phyloP scores from a whole-genome alignment of 2,888 invertebrate species.

The Synanthedon vespiformis region DNA sequence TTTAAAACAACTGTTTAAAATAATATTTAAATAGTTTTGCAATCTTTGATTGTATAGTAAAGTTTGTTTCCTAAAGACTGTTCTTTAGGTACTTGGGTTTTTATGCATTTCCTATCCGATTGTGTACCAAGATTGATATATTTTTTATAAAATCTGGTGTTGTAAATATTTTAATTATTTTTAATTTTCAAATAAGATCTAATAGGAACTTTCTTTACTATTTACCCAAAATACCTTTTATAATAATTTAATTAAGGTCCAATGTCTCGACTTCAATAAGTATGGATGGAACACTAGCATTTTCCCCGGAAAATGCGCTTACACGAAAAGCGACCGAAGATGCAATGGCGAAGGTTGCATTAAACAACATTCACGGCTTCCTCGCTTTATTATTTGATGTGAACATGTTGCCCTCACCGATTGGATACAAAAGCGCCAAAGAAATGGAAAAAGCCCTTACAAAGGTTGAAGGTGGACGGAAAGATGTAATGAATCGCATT shows the following conservation, averaged over 20 bases:
- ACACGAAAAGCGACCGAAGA: conserved; percentile 45
- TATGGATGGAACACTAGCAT: conserved; percentile 50
- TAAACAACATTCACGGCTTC: conserved; percentile 49
- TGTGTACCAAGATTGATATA: too few relatives aligned
- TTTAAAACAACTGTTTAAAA: too few relatives aligned
- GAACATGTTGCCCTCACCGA: conserved; percentile 46
- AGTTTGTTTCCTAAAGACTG: too few relatives aligned
- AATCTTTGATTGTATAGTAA: too few relatives aligned
- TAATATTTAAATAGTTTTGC: too few relatives aligned
- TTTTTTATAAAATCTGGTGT: too few relatives aligned
- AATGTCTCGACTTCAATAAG: conserved; percentile 40
- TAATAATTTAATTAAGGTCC: conserved; percentile 22
- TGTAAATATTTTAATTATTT: too few relatives aligned
- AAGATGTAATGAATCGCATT: conserved; percentile 52
- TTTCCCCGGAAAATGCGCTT: conserved; percentile 53
- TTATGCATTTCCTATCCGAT: too few relatives aligned
- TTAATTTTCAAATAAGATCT: too few relatives aligned
- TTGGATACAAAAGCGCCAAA: conserved; percentile 43
- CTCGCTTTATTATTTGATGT: conserved; percentile 44
- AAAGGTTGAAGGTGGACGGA: conserved; percentile 16
- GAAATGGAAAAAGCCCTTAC: conserved; percentile 47
- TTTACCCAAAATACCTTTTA: too few relatives aligned
- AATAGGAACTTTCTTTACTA: too few relatives aligned
- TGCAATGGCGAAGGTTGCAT: conserved; percentile 49
- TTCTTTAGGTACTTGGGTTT: too few relatives aligned